Evolutionary conservation across 2,797 vertebrate genomes (phyloP).

Genomic region (Hozukius guyotensis): DNA sequence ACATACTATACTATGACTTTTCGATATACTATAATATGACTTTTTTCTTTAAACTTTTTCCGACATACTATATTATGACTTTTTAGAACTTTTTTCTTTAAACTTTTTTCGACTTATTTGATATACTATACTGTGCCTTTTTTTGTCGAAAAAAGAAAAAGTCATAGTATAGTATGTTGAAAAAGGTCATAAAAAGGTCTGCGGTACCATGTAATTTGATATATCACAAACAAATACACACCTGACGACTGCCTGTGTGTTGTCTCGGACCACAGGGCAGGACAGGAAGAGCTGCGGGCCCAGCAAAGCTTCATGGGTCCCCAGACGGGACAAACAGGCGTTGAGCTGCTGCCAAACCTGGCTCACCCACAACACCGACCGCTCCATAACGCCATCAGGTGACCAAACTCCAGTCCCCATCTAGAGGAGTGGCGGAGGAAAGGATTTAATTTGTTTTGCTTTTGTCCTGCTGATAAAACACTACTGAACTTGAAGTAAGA

Average conservation of each 20-base stretch:
- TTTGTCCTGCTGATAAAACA: background rate
- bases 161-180: too few species aligned
- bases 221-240: background rate
- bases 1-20: too few species aligned
- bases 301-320: slow-evolving; percentile 91
- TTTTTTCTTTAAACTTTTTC: too few species aligned
- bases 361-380: slow-evolving; percentile 87
- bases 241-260: slow-evolving; percentile 87
- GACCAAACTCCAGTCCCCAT: slow-evolving; percentile 80
- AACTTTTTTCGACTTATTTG: too few species aligned
- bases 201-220: too few species aligned
- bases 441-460: background rate
- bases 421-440: slow-evolving; percentile 59
- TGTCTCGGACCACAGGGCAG: slow-evolving; percentile 88
- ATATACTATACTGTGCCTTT: too few species aligned
- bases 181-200: too few species aligned
- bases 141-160: too few species aligned
- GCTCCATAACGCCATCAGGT: slow-evolving; percentile 83
- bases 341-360: slow-evolving; percentile 94
- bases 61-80: too few species aligned
- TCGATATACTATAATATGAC: too few species aligned
- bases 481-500: too few species aligned
- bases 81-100: too few species aligned
- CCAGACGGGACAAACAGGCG: slow-evolving; percentile 90
- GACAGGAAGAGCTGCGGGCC: slow-evolving; percentile 92